A percentile compares a stretch with the other conserved stretches of the same genome.
phyloP scores from a whole-genome alignment of 2,797 vertebrate genomes.

The Ctenosaura bakeri region DNA sequence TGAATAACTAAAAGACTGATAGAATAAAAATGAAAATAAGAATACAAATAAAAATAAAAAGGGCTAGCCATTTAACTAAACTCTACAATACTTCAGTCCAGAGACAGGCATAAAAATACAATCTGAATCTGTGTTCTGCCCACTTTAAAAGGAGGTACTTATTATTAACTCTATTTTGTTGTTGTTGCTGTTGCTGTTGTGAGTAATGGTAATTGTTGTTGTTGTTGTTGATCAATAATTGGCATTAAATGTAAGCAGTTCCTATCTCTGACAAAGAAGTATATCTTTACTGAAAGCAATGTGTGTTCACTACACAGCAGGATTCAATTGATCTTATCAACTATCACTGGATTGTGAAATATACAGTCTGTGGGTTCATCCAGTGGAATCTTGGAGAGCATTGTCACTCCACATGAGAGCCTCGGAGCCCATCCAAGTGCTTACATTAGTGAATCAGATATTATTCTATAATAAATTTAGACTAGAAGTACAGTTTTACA shows the following conservation, averaged over 20 bases:
- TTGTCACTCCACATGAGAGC: neutral
- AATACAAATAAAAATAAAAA: neutral
- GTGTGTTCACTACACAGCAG: neutral
- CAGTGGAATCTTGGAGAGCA: neutral
- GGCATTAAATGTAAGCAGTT: neutral
- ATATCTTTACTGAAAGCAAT: neutral
- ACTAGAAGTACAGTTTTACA: neutral
- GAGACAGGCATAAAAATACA: neutral
- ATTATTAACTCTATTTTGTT: neutral
- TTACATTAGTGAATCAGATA: neutral
- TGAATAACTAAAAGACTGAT: neutral
- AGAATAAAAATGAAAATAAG: neutral
- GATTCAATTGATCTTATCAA: neutral
- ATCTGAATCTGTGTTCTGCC: neutral
- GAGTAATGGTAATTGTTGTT: too few relatives aligned
- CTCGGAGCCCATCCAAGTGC: conserved; percentile 6
- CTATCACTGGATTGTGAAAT: neutral
- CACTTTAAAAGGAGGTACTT: neutral
- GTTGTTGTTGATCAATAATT: neutral
- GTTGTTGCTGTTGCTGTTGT: neutral
- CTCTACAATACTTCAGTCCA: neutral
- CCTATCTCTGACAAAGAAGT: fast-evolving
- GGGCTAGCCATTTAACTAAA: too few relatives aligned
- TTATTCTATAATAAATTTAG: neutral
- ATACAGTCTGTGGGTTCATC: neutral